Evolutionary conservation across 2,888 invertebrate genomes (phyloP).

Genomic region (Eupithecia subumbrata): DNA sequence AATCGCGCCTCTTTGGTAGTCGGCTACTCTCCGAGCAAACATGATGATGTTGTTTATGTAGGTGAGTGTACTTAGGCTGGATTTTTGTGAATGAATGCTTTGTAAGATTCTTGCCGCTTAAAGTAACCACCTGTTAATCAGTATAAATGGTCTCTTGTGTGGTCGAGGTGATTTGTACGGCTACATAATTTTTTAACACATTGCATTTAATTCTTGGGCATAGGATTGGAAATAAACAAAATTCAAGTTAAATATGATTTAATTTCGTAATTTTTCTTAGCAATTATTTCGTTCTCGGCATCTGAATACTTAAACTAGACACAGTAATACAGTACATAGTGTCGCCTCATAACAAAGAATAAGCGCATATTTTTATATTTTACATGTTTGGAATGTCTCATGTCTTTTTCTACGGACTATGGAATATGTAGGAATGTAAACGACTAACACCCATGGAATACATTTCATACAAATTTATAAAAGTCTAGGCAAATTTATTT

Average conservation of each 20-base stretch:
- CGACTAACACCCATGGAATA: conserved; percentile 53
- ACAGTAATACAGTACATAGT: conserved; percentile 73
- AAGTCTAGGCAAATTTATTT: conserved; percentile 24
- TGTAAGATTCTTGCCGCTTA: conserved; percentile 12
- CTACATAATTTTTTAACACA: background rate
- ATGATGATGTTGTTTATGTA: conserved; percentile 45
- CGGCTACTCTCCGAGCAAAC: conserved; percentile 59
- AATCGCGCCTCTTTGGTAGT: conserved; percentile 63
- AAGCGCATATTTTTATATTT: conserved; percentile 77
- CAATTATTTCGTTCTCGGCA: conserved; percentile 83
- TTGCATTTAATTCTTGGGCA: background rate
- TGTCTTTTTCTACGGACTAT: conserved; percentile 62
- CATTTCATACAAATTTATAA: conserved; percentile 22
- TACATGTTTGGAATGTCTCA: conserved; percentile 73
- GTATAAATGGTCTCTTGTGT: conserved; percentile 9
- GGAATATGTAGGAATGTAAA: conserved; percentile 63
- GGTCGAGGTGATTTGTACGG: background rate
- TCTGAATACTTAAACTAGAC: conserved; percentile 79
- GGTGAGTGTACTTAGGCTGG: conserved; percentile 34
- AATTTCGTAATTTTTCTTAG: conserved; percentile 84
- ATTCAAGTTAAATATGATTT: conserved; percentile 82
- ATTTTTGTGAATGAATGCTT: conserved; percentile 37
- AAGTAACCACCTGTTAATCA: conserved; percentile 13
- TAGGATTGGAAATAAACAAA: conserved; percentile 45
- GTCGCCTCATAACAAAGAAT: conserved; percentile 71